Percentiles rank a stretch among this genome's conserved stretches.
phyloP scores from a whole-genome alignment of 2,797 vertebrate genomes.

The Enteromius fasciolatus region DNA sequence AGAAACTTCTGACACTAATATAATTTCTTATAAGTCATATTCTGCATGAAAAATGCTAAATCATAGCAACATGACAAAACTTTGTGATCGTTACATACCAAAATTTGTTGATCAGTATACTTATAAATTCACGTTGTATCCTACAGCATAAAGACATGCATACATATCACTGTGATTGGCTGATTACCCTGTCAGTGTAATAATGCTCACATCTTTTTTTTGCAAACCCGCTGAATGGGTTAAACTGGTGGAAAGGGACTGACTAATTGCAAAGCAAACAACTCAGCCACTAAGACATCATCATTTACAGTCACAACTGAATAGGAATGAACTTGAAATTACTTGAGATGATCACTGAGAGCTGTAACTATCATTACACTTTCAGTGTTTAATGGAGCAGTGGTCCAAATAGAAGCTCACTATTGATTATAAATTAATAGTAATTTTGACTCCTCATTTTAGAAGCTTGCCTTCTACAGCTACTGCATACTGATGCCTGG shows the following conservation, averaged over 20 bases:
- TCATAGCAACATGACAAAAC: not conserved
- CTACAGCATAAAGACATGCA: not conserved
- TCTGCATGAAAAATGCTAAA: not conserved
- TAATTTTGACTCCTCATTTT: slow-evolving; percentile 10
- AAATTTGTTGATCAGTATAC: not conserved
- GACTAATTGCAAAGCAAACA: slow-evolving; percentile 12
- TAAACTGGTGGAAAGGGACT: not conserved
- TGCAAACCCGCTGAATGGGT: not conserved
- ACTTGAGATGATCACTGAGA: not conserved
- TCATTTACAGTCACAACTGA: not conserved
- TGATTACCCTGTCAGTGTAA: not conserved
- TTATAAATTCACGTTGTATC: not conserved
- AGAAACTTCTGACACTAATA: not conserved
- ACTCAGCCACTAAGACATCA: not conserved
- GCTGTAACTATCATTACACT: not conserved
- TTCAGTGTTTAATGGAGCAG: not conserved
- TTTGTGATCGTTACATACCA: not conserved
- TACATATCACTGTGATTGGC: not conserved
- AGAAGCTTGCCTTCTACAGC: not conserved
- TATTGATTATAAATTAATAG: not conserved
- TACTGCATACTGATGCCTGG: not conserved
- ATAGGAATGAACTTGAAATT: not conserved
- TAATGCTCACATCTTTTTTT: not conserved
- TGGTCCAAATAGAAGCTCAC: slow-evolving; percentile 7
- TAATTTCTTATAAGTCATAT: not conserved